A percentile compares a stretch with the other conserved stretches of the same genome.
phyloP scores from a whole-genome alignment of 2,113 vertebrate species.

The Amphilophus citrinellus region DNA sequence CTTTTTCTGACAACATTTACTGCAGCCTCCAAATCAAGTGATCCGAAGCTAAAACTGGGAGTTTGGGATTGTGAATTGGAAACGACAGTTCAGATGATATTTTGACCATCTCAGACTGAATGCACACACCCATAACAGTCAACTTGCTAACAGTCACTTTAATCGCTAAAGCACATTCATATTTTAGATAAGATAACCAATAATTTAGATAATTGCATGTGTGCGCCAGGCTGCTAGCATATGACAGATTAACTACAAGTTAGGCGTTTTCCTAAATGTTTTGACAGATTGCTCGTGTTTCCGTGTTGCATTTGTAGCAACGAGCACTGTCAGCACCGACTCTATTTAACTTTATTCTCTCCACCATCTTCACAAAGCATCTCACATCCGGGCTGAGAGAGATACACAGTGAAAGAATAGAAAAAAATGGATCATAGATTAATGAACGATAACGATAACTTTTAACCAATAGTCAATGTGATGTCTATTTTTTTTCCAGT shows the following conservation, averaged over 20 bases:
- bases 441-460: not conserved
- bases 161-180: not conserved
- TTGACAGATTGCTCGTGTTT: not conserved
- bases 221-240: not conserved
- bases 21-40: not conserved
- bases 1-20: not conserved
- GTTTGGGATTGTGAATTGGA: no score
- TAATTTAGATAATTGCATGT: no score
- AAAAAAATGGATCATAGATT: not conserved
- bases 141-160: not conserved
- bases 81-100: not conserved
- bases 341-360: not conserved
- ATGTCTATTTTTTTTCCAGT: not conserved
- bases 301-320: not conserved
- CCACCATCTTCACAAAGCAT: not conserved
- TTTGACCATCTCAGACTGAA: not conserved
- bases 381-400: no score
- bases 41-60: not conserved
- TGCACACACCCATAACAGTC: not conserved
- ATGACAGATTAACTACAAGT: not conserved
- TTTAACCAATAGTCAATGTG: not conserved
- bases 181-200: not conserved
- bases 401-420: not conserved
- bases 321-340: not conserved
- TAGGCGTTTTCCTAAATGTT: not conserved